These are phyloP conservation scores for Hyalella azteca DNA, from an alignment of 2,888 invertebrate species.

Conservation along the genomic window DNA sequence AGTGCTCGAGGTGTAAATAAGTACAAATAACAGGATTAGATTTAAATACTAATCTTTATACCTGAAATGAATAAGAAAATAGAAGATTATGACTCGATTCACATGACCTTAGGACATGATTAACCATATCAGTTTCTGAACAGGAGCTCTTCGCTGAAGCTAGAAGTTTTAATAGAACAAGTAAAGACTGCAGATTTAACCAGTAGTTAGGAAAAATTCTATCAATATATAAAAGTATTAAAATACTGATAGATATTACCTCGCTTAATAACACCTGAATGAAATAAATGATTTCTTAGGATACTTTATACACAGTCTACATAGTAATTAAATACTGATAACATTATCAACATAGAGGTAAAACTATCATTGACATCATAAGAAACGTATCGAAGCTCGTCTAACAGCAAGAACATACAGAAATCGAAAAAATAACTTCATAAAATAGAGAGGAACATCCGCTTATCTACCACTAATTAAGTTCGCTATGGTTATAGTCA, in stretches of 20 bases:
- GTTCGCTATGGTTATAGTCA: background rate
- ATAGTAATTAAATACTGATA: constrained; percentile 9
- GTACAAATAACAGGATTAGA: too few relatives aligned
- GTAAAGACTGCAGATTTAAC: too few relatives aligned
- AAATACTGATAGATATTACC: constrained; percentile 21
- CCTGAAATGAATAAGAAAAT: too few relatives aligned
- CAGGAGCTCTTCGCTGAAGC: too few relatives aligned
- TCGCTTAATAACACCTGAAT: constrained; percentile 14
- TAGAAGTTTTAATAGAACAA: too few relatives aligned
- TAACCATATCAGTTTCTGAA: too few relatives aligned
- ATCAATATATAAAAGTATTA: constrained; percentile 13
- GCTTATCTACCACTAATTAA: background rate
- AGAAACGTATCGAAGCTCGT: background rate
- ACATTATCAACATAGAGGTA: background rate
- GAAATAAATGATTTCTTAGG: background rate
- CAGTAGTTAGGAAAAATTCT: background rate
- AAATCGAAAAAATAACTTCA: background rate
- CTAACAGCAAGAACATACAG: constrained; percentile 27
- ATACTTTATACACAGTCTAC: constrained; percentile 8
- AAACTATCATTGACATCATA: background rate
- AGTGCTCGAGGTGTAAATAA: too few relatives aligned
- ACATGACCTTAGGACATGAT: too few relatives aligned
- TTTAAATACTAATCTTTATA: too few relatives aligned
- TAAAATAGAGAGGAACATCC: background rate
- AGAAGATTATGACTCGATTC: too few relatives aligned